These are phyloP conservation scores for Pogonomyrmex californicus DNA, from an alignment of 1,140 invertebrate genomes.

Conservation along the genomic window DNA sequence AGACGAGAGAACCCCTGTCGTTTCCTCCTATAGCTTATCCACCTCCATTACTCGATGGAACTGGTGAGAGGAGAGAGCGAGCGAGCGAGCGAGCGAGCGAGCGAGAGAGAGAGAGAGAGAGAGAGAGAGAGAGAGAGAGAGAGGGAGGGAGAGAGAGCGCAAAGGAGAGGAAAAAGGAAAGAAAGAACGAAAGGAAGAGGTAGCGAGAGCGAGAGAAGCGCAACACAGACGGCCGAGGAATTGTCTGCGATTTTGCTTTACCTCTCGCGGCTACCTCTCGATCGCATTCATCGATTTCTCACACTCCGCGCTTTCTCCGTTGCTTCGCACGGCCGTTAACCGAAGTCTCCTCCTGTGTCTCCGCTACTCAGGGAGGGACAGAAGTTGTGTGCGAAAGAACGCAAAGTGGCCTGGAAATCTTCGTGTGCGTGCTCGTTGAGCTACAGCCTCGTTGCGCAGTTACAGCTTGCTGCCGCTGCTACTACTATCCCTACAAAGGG, in stretches of 20 bases:
- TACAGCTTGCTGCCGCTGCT: conserved; percentile 46
- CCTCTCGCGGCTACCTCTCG: conserved; percentile 80
- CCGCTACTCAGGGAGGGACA: conserved; percentile 46
- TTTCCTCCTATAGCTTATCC: conserved; percentile 81
- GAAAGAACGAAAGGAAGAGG: conserved; percentile 46
- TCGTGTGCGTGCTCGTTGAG: conserved; percentile 70
- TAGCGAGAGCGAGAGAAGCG: conserved; percentile 64
- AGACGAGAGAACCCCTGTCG: conserved; percentile 56
- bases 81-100: conserved; percentile 19
- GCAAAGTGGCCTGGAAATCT: conserved; percentile 77
- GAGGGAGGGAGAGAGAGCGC: conserved; percentile 32
- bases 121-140: conserved; percentile 21
- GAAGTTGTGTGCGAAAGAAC: conserved; percentile 67
- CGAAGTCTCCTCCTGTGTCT: conserved; percentile 63
- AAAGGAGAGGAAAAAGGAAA: conserved; percentile 4
- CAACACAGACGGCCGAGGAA: conserved; percentile 76
- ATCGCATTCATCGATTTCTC: conserved; percentile 87
- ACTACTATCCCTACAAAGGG: conserved; percentile 67
- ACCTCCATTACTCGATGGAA: conserved; percentile 79
- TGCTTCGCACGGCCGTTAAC: conserved; percentile 40
- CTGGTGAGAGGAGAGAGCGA: conserved; percentile 45
- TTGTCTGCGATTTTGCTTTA: conserved; percentile 84
- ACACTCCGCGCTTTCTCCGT: conserved; percentile 79
- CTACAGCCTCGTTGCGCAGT: conserved; percentile 65
- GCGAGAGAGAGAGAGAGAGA: background rate